Conservation (phyloP, 1,140 invertebrate genomes). For the Ostrea denselamellosa region DNA sequence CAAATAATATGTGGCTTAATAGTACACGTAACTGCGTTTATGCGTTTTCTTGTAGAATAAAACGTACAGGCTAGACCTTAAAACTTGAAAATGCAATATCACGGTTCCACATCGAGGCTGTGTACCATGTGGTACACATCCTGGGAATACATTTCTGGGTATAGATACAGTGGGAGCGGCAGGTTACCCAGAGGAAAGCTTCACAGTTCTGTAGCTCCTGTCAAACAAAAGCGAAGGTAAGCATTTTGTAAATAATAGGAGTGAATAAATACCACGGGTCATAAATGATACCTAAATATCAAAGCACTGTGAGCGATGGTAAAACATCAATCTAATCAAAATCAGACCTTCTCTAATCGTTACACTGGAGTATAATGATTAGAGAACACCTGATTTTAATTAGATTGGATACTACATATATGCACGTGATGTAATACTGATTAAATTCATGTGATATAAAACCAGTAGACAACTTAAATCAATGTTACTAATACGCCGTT, state of each 20-base stretch:
- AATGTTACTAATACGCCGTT: no score
- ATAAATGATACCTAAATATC: no score
- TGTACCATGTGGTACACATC: conserved; percentile 62
- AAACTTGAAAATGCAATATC: conserved; percentile 61
- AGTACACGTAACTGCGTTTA: neutral
- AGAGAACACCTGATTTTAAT: no score
- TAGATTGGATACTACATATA: no score
- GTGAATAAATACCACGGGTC: no score
- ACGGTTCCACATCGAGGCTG: conserved; percentile 62
- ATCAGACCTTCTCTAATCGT: no score
- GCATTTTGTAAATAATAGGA: neutral
- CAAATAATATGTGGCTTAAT: no score
- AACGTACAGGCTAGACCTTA: conserved; percentile 63
- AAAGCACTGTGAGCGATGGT: no score
- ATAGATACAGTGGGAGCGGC: conserved; percentile 62
- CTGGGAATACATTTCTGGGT: conserved; percentile 59
- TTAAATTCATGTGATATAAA: neutral
- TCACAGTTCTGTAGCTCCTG: conserved; percentile 52
- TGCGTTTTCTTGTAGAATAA: conserved; percentile 45
- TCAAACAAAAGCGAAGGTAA: conserved; percentile 48
- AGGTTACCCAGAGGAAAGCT: conserved; percentile 57
- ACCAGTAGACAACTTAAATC: no score
- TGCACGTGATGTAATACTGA: no score
- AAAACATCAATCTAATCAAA: no score
- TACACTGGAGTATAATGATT: no score